Conservation (phyloP, 37 sponge, comb jelly and placozoan genomes). For the Amphimedon queenslandica region DNA sequence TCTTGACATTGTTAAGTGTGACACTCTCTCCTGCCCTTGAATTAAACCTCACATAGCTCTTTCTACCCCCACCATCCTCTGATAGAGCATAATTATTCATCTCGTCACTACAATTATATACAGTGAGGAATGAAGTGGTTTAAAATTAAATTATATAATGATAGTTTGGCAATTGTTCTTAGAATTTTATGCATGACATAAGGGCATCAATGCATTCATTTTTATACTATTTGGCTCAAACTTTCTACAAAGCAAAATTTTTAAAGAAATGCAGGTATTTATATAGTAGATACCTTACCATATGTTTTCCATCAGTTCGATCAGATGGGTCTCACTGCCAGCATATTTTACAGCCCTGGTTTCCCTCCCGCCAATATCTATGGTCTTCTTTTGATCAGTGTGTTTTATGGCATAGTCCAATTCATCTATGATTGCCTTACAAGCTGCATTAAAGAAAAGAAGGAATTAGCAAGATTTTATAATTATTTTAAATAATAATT, state of each 20-base stretch:
- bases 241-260: background rate
- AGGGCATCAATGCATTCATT: too few species aligned
- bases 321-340: slow-evolving; percentile 63
- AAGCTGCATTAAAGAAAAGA: slow-evolving; percentile 30
- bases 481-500: background rate
- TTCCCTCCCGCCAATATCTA: slow-evolving; percentile 36
- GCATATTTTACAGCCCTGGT: slow-evolving; percentile 22
- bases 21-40: slow-evolving; percentile 58
- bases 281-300: slow-evolving; percentile 20
- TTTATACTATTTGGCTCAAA: too few species aligned
- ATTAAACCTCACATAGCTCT: slow-evolving; percentile 59
- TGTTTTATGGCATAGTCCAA: slow-evolving; percentile 39
- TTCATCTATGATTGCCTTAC: slow-evolving; percentile 63
- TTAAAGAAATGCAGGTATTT: background rate
- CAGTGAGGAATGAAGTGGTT: too few species aligned
- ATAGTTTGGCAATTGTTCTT: too few species aligned
- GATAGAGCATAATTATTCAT: slow-evolving; percentile 68
- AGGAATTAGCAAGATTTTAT: background rate
- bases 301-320: slow-evolving; percentile 54
- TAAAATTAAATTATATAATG: background rate
- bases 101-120: too few species aligned
- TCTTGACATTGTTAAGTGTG: slow-evolving; percentile 57
- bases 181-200: too few species aligned
- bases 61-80: slow-evolving; percentile 47
- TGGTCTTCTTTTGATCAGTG: slow-evolving; percentile 52